Evolutionary conservation across 2,888 invertebrate genomes (phyloP).

Genomic region (Seira ritae): DNA sequence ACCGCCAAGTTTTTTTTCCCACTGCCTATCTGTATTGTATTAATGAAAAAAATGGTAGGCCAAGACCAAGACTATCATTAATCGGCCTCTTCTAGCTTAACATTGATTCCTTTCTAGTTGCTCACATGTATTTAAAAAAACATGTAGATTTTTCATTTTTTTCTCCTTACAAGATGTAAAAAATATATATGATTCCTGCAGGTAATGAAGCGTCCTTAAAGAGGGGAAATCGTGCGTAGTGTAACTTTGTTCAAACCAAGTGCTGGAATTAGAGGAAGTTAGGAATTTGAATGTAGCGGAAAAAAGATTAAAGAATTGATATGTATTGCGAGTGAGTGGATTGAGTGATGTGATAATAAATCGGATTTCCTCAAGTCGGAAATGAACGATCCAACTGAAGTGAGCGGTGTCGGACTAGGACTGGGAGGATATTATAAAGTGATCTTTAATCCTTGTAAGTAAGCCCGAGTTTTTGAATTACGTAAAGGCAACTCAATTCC

Average conservation of each 20-base stretch:
- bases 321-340: too few species aligned
- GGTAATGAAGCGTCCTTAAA: constrained; percentile 18
- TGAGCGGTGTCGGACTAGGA: too few species aligned
- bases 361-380: too few species aligned
- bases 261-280: too few species aligned
- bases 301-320: too few species aligned
- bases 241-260: neutral
- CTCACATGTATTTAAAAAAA: neutral
- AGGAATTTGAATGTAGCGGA: too few species aligned
- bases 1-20: constrained; percentile 15
- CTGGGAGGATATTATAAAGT: too few species aligned
- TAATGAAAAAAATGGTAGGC: constrained; percentile 6
- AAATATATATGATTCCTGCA: neutral
- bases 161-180: constrained; percentile 1
- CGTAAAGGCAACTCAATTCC: too few species aligned
- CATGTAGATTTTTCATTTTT: neutral
- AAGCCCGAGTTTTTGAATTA: too few species aligned
- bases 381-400: too few species aligned
- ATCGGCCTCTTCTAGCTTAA: constrained; percentile 2
- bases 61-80: neutral
- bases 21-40: constrained; percentile 2
- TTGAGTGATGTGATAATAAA: too few species aligned
- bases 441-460: too few species aligned
- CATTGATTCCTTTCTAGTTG: neutral
- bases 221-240: constrained; percentile 6